Evolutionary conservation across 2,888 invertebrate species (phyloP).

Genomic region (Tetramorium bicarinatum): DNA sequence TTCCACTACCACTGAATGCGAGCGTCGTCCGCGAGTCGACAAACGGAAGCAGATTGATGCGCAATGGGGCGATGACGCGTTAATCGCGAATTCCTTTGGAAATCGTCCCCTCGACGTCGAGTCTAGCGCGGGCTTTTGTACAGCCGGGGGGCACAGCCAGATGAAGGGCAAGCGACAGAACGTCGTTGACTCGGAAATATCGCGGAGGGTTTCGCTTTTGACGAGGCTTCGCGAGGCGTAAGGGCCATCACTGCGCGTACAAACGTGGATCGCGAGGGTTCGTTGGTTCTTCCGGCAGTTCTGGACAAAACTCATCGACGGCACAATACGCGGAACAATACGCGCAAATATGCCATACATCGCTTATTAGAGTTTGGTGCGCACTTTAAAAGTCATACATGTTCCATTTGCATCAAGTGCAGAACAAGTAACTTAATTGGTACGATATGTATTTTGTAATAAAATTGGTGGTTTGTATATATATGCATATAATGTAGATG

Average conservation of each 20-base stretch:
- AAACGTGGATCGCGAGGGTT: constrained; percentile 62
- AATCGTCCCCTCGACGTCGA: constrained; percentile 58
- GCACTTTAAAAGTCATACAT: background rate
- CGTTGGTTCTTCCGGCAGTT: constrained; percentile 34
- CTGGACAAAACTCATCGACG: constrained; percentile 43
- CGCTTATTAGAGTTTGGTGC: background rate
- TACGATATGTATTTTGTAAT: background rate
- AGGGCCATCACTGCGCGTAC: constrained; percentile 63
- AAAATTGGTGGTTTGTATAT: background rate
- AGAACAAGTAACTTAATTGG: background rate
- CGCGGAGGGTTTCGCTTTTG: constrained; percentile 73
- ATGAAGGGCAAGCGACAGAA: constrained; percentile 63
- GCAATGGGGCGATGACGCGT: constrained; percentile 65
- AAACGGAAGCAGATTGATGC: constrained; percentile 69
- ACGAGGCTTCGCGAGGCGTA: constrained; percentile 65
- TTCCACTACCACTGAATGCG: constrained; percentile 33
- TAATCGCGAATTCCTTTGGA: constrained; percentile 67
- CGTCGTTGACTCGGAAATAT: constrained; percentile 74
- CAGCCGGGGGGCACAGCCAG: constrained; percentile 55
- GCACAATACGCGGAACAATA: background rate
- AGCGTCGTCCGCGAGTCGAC: constrained; percentile 45
- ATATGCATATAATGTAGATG: background rate
- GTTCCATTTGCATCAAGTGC: background rate
- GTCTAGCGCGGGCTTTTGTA: constrained; percentile 63
- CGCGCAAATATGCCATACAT: background rate